A percentile compares a stretch with the other conserved stretches of the same genome.
Conservation (phyloP, 2,797 vertebrate species). For the Tapirus indicus region DNA sequence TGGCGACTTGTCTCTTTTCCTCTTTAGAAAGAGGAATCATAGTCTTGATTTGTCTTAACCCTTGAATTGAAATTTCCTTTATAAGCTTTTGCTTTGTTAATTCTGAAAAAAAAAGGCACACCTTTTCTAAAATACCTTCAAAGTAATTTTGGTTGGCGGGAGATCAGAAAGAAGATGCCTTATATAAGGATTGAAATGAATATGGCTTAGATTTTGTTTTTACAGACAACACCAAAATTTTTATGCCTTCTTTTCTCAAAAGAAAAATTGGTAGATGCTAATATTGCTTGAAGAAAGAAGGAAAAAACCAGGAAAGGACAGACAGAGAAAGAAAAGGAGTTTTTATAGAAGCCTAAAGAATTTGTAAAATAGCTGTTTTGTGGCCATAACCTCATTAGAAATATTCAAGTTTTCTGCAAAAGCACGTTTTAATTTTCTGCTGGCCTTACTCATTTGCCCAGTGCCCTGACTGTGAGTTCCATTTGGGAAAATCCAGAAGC, state of each 20-base stretch:
- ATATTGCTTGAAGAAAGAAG: neutral
- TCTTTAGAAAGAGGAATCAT: slow-evolving; percentile 13
- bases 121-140: slow-evolving; percentile 30
- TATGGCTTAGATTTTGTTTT: neutral
- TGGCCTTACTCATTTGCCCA: neutral
- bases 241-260: slow-evolving; percentile 17
- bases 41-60: neutral
- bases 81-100: neutral
- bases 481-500: neutral
- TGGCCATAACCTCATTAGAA: neutral
- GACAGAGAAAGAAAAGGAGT: neutral
- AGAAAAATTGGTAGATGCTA: slow-evolving; percentile 17
- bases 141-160: neutral
- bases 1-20: neutral
- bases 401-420: neutral
- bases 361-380: neutral
- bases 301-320: neutral
- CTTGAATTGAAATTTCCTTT: slow-evolving; percentile 15
- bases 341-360: neutral
- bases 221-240: neutral
- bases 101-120: slow-evolving; percentile 38
- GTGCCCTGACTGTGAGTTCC: neutral
- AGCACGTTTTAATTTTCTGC: neutral
- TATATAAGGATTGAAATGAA: neutral
- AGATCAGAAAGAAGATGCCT: neutral